A percentile compares a stretch with the other conserved stretches of the same genome.
phyloP scores from a whole-genome alignment of 2,113 vertebrate species.

The Passerina amoena region DNA sequence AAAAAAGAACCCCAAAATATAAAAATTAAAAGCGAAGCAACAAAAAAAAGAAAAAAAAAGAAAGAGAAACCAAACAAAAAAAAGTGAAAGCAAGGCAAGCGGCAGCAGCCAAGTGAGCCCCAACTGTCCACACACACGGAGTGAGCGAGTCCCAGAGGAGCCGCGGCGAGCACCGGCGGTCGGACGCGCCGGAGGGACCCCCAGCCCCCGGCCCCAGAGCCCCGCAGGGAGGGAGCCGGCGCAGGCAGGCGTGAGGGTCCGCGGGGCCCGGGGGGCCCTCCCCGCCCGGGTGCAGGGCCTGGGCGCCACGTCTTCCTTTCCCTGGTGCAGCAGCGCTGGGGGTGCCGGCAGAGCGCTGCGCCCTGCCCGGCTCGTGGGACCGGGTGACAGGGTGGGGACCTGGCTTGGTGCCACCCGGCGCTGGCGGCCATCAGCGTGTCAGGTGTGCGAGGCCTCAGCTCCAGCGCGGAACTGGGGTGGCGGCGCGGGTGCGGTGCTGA shows the following conservation, averaged over 20 bases:
- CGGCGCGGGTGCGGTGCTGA: neutral
- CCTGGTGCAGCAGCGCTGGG: neutral
- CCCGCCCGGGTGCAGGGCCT: neutral
- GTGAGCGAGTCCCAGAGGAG: constrained; percentile 60
- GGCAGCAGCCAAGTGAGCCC: constrained; percentile 61
- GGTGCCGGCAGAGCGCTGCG: neutral
- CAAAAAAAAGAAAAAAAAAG: neutral
- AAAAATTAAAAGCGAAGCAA: constrained; percentile 65
- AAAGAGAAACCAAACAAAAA: neutral
- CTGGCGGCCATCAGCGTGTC: neutral
- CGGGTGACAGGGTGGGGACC: neutral
- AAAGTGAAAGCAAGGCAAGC: constrained; percentile 50
- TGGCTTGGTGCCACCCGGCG: neutral
- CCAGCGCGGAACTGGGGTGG: neutral
- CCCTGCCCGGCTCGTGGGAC: neutral
- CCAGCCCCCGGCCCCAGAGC: neutral
- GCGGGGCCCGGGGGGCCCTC: neutral
- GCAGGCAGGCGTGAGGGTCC: neutral
- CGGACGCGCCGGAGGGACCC: neutral
- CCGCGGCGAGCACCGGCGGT: neutral
- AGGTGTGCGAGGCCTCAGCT: constrained; percentile 3
- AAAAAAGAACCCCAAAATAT: neutral
- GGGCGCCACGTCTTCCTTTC: constrained; percentile 64
- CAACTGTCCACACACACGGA: constrained; percentile 44
- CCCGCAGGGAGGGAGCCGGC: constrained; percentile 2